Conservation (phyloP, 2,888 invertebrate genomes). For the Perizoma affinitatum region DNA sequence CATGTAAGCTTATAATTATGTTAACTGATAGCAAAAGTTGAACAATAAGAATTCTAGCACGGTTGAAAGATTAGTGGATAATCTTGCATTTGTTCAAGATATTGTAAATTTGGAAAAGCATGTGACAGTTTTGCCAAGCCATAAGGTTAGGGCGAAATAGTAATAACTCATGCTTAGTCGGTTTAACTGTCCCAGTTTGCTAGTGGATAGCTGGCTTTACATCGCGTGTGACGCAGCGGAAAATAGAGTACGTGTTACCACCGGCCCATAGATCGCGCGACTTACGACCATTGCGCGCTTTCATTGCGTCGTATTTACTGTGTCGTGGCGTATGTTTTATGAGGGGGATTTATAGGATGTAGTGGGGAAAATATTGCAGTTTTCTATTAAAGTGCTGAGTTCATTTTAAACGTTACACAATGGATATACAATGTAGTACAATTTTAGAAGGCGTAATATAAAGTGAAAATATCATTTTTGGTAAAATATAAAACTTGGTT, state of each 20-base stretch:
- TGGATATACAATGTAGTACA: too few species aligned
- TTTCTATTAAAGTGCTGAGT: neutral
- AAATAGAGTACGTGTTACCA: conserved; percentile 16
- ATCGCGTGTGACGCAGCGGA: conserved; percentile 8
- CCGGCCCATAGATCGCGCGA: conserved; percentile 2
- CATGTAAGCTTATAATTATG: too few species aligned
- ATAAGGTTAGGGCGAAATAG: too few species aligned
- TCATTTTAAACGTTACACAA: neutral
- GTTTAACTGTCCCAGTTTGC: neutral
- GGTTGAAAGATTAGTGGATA: too few species aligned
- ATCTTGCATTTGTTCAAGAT: too few species aligned
- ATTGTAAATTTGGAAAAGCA: too few species aligned
- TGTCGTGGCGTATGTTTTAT: conserved; percentile 1
- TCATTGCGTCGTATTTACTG: conserved; percentile 1
- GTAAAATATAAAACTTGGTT: too few species aligned
- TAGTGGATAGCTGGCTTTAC: conserved; percentile 1
- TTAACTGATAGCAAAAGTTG: too few species aligned
- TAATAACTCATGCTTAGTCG: neutral
- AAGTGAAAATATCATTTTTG: too few species aligned
- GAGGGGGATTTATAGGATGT: conserved; percentile 2
- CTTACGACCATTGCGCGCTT: conserved; percentile 9
- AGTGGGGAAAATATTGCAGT: neutral
- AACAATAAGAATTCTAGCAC: too few species aligned
- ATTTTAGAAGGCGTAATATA: too few species aligned
- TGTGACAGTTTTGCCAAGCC: too few species aligned